phyloP scores from a whole-genome alignment of 2,113 vertebrate genomes.

The Procavia capensis region DNA sequence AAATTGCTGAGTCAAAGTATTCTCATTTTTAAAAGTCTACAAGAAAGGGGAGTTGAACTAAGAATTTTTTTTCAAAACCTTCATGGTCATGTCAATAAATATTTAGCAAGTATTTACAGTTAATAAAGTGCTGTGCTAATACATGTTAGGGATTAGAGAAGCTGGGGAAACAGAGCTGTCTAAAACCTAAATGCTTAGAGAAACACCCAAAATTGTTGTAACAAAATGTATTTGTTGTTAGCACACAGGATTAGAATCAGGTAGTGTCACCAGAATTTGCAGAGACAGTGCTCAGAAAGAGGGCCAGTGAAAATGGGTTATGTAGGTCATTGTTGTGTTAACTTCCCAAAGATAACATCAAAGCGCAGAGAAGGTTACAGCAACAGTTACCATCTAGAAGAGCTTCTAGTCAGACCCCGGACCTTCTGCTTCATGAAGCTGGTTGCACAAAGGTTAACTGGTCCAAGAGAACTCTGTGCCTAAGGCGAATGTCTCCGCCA shows the following conservation, averaged over 20 bases:
- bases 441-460: no score
- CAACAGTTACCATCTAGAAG: no score
- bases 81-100: neutral
- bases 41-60: neutral
- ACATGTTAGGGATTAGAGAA: neutral
- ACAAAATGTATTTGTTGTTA: neutral
- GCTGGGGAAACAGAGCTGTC: neutral
- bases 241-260: no score
- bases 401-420: no score
- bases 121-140: neutral
- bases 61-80: neutral
- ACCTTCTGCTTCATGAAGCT: no score
- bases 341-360: no score
- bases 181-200: neutral
- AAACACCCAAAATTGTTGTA: neutral
- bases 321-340: no score
- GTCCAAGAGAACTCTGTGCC: no score
- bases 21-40: neutral
- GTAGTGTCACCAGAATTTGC: no score
- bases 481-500: no score
- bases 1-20: neutral
- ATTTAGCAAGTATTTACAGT: neutral
- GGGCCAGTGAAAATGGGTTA: no score
- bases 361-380: no score
- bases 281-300: neutral